These are phyloP conservation scores for Fregetta grallaria DNA, from an alignment of 2,113 vertebrate genomes.

Conservation along the genomic window DNA sequence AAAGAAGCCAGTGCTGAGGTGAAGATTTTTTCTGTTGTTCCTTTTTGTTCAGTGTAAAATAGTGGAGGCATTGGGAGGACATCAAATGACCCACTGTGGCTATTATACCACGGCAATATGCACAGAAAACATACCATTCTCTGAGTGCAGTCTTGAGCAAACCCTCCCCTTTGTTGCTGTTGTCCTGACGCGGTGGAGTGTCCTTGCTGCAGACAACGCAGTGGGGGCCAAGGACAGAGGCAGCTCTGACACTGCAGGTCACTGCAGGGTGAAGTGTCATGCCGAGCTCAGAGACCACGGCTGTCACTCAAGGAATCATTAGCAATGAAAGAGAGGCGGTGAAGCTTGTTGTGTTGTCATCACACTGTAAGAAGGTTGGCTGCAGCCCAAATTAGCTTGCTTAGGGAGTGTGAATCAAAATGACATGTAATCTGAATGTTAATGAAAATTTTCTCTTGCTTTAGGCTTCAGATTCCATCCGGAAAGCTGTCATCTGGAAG, in stretches of 20 bases:
- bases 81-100: background rate
- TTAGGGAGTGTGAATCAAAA: constrained; percentile 80
- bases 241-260: constrained; percentile 35
- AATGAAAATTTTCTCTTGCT: constrained; percentile 72
- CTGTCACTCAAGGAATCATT: constrained; percentile 82
- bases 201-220: constrained; percentile 41
- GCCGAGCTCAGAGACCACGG: constrained; percentile 65
- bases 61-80: background rate
- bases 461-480: constrained; percentile 55
- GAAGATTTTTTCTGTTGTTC: background rate
- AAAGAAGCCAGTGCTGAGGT: background rate
- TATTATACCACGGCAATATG: background rate
- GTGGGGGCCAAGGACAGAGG: constrained; percentile 23
- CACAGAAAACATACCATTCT: background rate
- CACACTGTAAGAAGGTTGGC: constrained; percentile 73
- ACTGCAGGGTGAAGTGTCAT: constrained; percentile 39
- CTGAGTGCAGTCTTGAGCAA: background rate
- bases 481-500: constrained; percentile 75
- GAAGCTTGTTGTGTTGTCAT: constrained; percentile 73
- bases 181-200: background rate
- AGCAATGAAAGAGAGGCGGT: constrained; percentile 68
- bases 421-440: constrained; percentile 80
- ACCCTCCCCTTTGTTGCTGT: background rate
- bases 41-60: background rate
- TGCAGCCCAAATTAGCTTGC: constrained; percentile 79